Percentiles rank a stretch among this genome's conserved stretches.
These are phyloP conservation scores for Clarias laeviceps DNA, from an alignment of 2,797 vertebrate genomes.

Conservation along the genomic window DNA sequence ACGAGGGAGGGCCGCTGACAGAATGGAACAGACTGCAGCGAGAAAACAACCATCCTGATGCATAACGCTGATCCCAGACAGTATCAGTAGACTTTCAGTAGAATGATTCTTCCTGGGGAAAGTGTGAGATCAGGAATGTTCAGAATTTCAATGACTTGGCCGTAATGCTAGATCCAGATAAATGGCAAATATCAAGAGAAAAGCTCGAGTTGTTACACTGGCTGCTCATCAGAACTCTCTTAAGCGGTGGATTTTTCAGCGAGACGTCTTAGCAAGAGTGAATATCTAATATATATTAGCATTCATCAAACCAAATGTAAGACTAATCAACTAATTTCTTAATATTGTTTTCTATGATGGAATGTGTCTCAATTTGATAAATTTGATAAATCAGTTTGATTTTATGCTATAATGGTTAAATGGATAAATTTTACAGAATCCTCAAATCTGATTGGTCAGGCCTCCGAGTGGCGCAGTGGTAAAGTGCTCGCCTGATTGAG, in stretches of 20 bases:
- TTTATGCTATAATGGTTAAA: not conserved
- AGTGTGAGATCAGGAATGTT: not conserved
- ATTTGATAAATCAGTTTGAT: too few species aligned
- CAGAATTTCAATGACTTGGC: not conserved
- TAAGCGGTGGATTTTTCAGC: not conserved
- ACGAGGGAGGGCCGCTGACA: conserved; percentile 66
- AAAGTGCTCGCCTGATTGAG: too few species aligned
- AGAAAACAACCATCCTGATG: not conserved
- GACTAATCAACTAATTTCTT: not conserved
- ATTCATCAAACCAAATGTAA: not conserved
- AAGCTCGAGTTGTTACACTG: not conserved
- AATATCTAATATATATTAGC: not conserved
- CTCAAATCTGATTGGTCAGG: not conserved
- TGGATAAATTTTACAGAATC: not conserved
- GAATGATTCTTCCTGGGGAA: not conserved
- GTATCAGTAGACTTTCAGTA: not conserved
- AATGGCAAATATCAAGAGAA: not conserved
- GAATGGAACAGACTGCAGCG: conserved; percentile 44
- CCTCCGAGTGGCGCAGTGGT: too few species aligned
- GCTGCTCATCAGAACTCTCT: not conserved
- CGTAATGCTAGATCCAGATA: conserved; percentile 1
- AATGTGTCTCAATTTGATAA: too few species aligned
- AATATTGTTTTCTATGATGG: not conserved
- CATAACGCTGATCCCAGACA: not conserved
- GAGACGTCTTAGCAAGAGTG: not conserved